Base-by-base conservation (phyloP, 2,113 vertebrate species). In the Aepyceros melampus region DNA sequence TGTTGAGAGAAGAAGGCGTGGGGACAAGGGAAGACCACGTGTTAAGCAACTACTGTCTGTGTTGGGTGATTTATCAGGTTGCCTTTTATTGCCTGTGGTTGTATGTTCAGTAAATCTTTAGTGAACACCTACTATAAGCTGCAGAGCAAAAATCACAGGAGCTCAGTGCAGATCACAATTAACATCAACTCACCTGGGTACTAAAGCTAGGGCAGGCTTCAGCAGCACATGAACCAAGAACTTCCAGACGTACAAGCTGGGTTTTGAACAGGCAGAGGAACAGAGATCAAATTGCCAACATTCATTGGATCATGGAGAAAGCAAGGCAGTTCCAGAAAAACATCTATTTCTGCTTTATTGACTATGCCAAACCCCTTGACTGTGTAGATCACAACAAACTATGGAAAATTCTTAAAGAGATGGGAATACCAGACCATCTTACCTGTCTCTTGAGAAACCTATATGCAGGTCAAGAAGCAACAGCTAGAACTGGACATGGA, bases 101-200 rank as follows among this genome's bases (percentile, higher is more conserved):
- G 64, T 27, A 5, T 31, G 56, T 19, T 21, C 88, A 23, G 7
- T 64, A 15, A 25, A 2, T 29, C 40, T 31, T 78, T 36, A 60
- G 2, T 29, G 64, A 62, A 3, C 67, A 31, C 89, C 47, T 62
- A 15, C 82, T 36, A 6, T 2, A 1, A 25, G 19, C 49, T 71
- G 4, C 31, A 1, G 7, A 7, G 19, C 49, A 27, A n/a, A 16
- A 64, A 19, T 7, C 49, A 4, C 60, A 51, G 33, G 7, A 81
- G 25, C 58, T 55, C 58, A 27, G 31, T 0, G 33, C 40, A 1
- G 1, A 3, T 11, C 33, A 2, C 49, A 1, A 2, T 1, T 1
- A 47, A 33, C 13, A 2, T 1, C 3, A 29, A 11, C 6, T 23
- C 1, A 13, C 49, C 74, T 36, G 3, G 10, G 15, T 4, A 13